phyloP scores from a whole-genome alignment of 2,888 invertebrate genomes.

The Leptinotarsa rubiginosa region DNA sequence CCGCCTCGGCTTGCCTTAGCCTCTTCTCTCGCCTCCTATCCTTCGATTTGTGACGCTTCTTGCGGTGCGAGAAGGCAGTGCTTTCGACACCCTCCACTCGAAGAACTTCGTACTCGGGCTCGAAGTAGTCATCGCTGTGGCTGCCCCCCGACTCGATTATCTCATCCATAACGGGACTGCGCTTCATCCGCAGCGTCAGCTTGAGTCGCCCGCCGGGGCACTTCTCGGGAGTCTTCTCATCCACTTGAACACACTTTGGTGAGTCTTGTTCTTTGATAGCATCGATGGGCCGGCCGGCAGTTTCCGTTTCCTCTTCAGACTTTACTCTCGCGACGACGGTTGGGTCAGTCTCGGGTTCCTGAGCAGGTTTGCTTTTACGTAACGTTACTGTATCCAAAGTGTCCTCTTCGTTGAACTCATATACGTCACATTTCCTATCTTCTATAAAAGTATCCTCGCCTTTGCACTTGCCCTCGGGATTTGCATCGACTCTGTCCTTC shows the following conservation, averaged over 20 bases:
- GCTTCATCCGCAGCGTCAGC: constrained; percentile 86
- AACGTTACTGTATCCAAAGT: constrained; percentile 43
- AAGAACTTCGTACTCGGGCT: constrained; percentile 86
- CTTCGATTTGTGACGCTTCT: constrained; percentile 74
- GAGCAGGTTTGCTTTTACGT: constrained; percentile 45
- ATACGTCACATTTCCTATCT: constrained; percentile 59
- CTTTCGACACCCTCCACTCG: constrained; percentile 80
- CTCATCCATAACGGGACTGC: constrained; percentile 87
- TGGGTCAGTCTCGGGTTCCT: constrained; percentile 31
- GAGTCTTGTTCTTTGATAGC: constrained; percentile 52
- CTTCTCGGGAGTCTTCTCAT: constrained; percentile 58
- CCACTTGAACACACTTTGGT: constrained; percentile 52
- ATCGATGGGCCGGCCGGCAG: constrained; percentile 59
- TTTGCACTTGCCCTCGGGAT: not conserved
- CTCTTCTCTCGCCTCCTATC: constrained; percentile 53
- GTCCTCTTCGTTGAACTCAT: constrained; percentile 57
- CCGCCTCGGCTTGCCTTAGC: constrained; percentile 59
- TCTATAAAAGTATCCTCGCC: not conserved
- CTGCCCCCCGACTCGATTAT: constrained; percentile 84
- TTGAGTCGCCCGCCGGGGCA: constrained; percentile 71
- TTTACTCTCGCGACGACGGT: constrained; percentile 47
- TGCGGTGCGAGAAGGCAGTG: constrained; percentile 69
- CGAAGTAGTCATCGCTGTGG: constrained; percentile 74
- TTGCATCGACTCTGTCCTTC: not conserved
- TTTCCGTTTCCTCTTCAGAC: constrained; percentile 44